Evolutionary conservation across 2,797 vertebrate species (phyloP).

Genomic region (Platyrinchus mystaceus): DNA sequence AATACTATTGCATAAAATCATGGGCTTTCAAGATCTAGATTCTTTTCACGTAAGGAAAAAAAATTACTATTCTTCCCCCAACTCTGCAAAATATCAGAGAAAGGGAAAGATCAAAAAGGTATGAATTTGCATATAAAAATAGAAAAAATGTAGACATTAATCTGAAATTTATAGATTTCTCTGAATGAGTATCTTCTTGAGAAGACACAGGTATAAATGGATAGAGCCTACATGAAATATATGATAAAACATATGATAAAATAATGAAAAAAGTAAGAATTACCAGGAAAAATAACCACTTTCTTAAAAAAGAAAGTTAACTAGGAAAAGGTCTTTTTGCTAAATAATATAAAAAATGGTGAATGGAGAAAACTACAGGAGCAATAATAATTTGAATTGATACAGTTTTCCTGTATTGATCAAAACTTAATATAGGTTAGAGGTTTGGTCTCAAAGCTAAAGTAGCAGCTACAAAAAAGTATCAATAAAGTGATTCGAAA

Average conservation of each 20-base stretch:
- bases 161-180: neutral
- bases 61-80: neutral
- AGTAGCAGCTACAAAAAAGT: neutral
- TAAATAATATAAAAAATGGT: neutral
- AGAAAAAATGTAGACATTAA: neutral
- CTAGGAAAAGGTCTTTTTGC: neutral
- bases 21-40: neutral
- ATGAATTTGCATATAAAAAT: neutral
- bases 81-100: neutral
- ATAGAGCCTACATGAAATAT: neutral
- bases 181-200: neutral
- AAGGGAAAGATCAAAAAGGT: neutral
- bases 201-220: neutral
- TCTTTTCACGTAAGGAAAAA: neutral
- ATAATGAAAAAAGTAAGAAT: neutral
- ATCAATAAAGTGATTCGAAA: neutral
- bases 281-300: neutral
- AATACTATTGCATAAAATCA: neutral
- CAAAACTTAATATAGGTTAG: neutral
- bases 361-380: neutral
- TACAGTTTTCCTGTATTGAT: neutral
- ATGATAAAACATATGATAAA: neutral
- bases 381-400: neutral
- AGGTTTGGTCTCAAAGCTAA: neutral
- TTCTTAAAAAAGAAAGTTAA: neutral